A percentile compares a stretch with the other conserved stretches of the same genome.
Conservation (phyloP, 1,140 invertebrate genomes). For the Wiebesia pumilae region DNA sequence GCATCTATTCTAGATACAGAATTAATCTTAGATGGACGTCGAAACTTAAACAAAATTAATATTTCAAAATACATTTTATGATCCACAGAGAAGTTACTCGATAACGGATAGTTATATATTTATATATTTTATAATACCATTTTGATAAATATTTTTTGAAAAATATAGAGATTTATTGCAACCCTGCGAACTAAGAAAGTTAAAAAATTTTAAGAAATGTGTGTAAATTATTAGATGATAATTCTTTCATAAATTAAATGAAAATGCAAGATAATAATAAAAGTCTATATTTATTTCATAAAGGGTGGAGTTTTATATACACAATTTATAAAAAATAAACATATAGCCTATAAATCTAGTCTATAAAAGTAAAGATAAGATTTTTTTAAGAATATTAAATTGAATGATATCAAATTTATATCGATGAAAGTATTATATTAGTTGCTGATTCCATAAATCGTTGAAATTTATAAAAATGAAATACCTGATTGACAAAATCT, state of each 20-base stretch:
- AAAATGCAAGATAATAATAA: not conserved
- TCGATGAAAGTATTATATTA: not conserved
- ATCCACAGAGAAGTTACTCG: not conserved
- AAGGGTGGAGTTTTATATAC: not conserved
- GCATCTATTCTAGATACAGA: too few species aligned
- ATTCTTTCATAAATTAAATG: not conserved
- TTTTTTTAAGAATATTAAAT: not conserved
- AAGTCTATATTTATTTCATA: not conserved
- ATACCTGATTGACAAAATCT: not conserved
- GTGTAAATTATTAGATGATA: not conserved
- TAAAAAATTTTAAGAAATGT: not conserved
- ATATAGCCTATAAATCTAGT: too few species aligned
- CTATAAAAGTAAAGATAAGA: too few species aligned
- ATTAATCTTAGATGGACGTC: not conserved
- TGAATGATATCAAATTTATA: not conserved
- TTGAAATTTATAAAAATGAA: not conserved
- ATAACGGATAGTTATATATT: not conserved
- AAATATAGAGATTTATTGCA: not conserved
- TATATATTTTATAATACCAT: not conserved
- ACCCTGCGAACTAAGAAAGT: not conserved
- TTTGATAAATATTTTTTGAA: not conserved
- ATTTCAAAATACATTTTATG: not conserved
- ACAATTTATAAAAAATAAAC: too few species aligned
- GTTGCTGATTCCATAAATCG: not conserved
- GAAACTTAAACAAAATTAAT: not conserved